Evolutionary conservation across 2,888 invertebrate species (phyloP).

Genomic region (Drosophila colorata): DNA sequence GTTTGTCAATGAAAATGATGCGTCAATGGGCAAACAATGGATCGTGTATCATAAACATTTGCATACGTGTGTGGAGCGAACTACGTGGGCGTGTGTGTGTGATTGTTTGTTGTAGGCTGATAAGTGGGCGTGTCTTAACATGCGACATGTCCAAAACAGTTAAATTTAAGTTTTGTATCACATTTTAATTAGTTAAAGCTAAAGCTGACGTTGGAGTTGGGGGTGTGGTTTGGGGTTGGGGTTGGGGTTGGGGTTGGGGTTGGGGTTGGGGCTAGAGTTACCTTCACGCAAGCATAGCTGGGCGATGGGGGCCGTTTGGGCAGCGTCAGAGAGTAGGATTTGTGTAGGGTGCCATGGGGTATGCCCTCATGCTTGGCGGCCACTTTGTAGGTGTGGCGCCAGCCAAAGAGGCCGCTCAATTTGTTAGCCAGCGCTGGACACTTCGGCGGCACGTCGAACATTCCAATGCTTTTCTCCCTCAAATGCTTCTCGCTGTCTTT

Average conservation of each 20-base stretch:
- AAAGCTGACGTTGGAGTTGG: no score
- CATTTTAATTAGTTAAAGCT: slow-evolving; percentile 11
- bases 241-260: no score
- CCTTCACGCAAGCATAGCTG: slow-evolving; percentile 79
- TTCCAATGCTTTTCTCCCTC: slow-evolving; percentile 60
- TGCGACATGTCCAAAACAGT: slow-evolving; percentile 4
- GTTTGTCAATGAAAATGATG: slow-evolving; percentile 70
- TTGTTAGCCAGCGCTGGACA: slow-evolving; percentile 92
- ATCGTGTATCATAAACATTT: slow-evolving; percentile 45
- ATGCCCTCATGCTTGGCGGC: slow-evolving; percentile 90
- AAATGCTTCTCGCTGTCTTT: slow-evolving; percentile 17
- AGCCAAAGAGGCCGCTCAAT: slow-evolving; percentile 91
- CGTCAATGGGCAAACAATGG: slow-evolving; percentile 49
- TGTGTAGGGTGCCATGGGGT: slow-evolving; percentile 83
- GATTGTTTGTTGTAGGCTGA: neutral
- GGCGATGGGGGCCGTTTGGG: slow-evolving; percentile 82
- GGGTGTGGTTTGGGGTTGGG: no score
- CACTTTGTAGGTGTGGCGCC: slow-evolving; percentile 93
- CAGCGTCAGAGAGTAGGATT: slow-evolving; percentile 85
- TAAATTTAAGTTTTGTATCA: neutral
- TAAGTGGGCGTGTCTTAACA: slow-evolving; percentile 37
- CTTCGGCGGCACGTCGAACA: slow-evolving; percentile 89
- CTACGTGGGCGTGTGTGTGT: slow-evolving; percentile 10
- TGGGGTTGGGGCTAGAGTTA: slow-evolving; percentile 55
- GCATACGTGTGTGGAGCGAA: slow-evolving; percentile 24